Base-by-base conservation (phyloP, 1,140 invertebrate genomes). In the Babylonia areolata region DNA sequence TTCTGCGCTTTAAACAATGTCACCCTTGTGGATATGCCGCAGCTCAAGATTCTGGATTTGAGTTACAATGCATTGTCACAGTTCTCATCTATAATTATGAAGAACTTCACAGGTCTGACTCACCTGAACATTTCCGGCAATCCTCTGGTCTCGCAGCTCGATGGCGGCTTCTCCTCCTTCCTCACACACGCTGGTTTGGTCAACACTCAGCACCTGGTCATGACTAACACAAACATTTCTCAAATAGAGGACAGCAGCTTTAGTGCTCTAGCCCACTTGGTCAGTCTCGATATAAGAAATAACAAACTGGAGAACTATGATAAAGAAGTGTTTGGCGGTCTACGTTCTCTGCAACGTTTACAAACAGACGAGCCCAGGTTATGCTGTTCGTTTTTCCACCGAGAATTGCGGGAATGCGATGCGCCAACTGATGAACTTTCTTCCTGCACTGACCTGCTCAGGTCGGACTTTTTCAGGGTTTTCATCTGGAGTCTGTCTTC, bases 401-500 rank as follows among this genome's bases (percentile, higher is more conserved):
- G 3, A 2, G 1, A 15, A 9, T 11, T 79, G 35, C 9, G 3
- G 1, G 46, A 58, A 17, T 86, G 85, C 46, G 42, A 83, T 17
- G 85, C 85, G 11, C 85, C 85, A 2, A 40, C 33, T 3, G 81
- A 86, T 35, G 85, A 87, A 78, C 79, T 91, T 39, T 91, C 90
- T 9, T 91, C 90, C 3, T 91, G 90, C 75, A 51, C 46, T n/a
- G 85, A 91, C 40, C 64, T 91, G 42, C 86, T 91, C 35, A 39
- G 81, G 28, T 81, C 78, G 31, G 69, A 84, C 35, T 28, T 86
- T 28, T 84, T 91, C 12, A 78, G 87, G 11, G 86, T 88, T 5
- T 79, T 81, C 20, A 75, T 91, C 2, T 91, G 89, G 90, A 58
- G 87, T 58, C 78, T 90, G 51, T 88, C 87, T 1, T 37, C 86